Conservation (phyloP, 2,113 vertebrate species). For the Oophaga pumilio region DNA sequence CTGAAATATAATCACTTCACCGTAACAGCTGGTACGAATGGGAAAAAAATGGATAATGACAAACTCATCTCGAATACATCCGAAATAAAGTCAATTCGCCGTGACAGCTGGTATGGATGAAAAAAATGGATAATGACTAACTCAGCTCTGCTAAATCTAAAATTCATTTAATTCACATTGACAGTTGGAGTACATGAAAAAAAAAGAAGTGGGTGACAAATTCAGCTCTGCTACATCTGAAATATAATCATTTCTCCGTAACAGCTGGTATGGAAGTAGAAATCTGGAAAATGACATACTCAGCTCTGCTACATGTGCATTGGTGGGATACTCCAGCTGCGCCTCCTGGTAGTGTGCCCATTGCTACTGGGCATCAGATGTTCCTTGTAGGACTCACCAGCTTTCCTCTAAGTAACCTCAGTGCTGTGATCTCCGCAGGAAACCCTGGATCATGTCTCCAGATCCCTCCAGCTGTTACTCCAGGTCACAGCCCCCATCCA, state of each 20-base stretch:
- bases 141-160: not conserved
- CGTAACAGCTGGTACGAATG: too few relatives aligned
- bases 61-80: too few relatives aligned
- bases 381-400: not conserved
- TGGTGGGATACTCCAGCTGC: not conserved
- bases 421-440: not conserved
- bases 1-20: too few relatives aligned
- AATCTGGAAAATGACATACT: too few relatives aligned
- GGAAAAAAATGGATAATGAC: too few relatives aligned
- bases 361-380: not conserved
- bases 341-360: not conserved
- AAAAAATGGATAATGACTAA: not conserved
- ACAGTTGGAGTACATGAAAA: too few relatives aligned
- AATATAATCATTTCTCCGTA: not conserved
- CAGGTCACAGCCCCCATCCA: conserved; percentile 35
- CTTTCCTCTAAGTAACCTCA: not conserved
- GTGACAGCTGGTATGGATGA: not conserved
- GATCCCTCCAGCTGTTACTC: not conserved
- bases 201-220: too few relatives aligned
- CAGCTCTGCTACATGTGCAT: conserved; percentile 5
- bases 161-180: too few relatives aligned
- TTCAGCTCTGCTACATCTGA: not conserved
- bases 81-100: not conserved
- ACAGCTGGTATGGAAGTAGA: too few relatives aligned
- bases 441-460: conserved; percentile 24